These are phyloP conservation scores for Vanessa cardui DNA, from an alignment of 2,888 invertebrate species.

Conservation along the genomic window DNA sequence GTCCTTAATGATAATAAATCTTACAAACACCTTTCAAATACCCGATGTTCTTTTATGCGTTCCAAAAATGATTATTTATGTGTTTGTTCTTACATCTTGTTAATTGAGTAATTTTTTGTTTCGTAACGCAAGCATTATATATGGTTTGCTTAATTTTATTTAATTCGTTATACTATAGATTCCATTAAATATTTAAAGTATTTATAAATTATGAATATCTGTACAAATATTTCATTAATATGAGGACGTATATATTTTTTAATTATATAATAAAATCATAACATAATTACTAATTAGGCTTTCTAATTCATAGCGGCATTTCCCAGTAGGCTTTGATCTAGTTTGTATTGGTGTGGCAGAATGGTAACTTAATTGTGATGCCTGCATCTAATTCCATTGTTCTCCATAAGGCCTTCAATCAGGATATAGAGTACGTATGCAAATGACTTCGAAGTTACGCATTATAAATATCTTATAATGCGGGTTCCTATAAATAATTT, in stretches of 20 bases:
- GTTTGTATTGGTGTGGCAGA: conserved; percentile 50
- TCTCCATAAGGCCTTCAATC: conserved; percentile 62
- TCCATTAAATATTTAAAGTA: too few species aligned
- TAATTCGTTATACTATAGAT: too few species aligned
- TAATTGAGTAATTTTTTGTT: too few species aligned
- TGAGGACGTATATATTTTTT: not conserved
- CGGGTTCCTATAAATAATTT: not conserved
- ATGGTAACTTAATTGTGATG: conserved; percentile 69
- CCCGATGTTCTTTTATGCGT: too few species aligned
- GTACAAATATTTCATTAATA: not conserved
- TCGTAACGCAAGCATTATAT: too few species aligned
- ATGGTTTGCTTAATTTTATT: too few species aligned
- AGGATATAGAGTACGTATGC: conserved; percentile 62
- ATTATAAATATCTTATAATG: conserved; percentile 36
- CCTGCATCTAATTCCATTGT: conserved; percentile 67
- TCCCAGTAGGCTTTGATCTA: conserved; percentile 42
- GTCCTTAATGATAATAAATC: too few species aligned
- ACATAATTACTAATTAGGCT: conserved; percentile 16
- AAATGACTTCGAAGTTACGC: conserved; percentile 42
- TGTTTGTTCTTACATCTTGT: too few species aligned
- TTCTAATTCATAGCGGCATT: conserved; percentile 32
- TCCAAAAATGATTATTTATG: too few species aligned
- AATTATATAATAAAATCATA: not conserved
- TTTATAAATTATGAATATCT: not conserved
- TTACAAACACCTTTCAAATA: too few species aligned